Evolutionary conservation across 2,113 vertebrate genomes (phyloP), one percentile per base, ranked within the genome.

Genomic region (Pollachius pollachius): DNA sequence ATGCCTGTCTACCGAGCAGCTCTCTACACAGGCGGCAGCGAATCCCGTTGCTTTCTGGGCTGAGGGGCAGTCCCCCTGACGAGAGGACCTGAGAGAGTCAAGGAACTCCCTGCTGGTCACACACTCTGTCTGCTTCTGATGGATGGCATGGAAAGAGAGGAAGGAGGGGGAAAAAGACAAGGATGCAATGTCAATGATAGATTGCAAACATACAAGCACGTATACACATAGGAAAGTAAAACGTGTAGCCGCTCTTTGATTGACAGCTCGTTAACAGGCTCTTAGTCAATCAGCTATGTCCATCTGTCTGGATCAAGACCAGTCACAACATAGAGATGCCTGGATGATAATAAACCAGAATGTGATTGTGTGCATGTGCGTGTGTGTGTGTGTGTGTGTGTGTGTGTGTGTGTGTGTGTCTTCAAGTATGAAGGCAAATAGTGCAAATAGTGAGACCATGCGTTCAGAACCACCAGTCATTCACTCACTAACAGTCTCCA

Each of bases 81-180:
- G 83, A 15, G 73, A 64, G 0, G 60, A 68, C 85, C 83, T 85
- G 67, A 91, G 69, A 3, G 89, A 90, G 59, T 78, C 74, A 83
- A 91, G 84, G 65, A 93, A 92, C 81, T 88, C 90, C 16, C 62
- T 78, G 64, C 90, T 93, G 25, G 81, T 88, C 84, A 86, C 78
- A 65, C 91, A 85, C 74, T 94, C 88, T 0, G 88, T 87, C 74
- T 91, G 92, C 76, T 89, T 93, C 88, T 88, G 72, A 15, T 37
- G 67, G 59, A 56, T 34, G 67, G 59, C 71, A 63, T 12, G 41
- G 25, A 5, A 16, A 41, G 48, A 17, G 61, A 25, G 67, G 52
- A 68, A 34, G 27, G n/a, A 30, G 18, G 60, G 57, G 63, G 18
- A 13, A 76, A 64, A 25, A n/a, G 19, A 23, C 65, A 48, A 41